phyloP scores from a whole-genome alignment of 2,113 vertebrate genomes.

The Synodontis membranacea region DNA sequence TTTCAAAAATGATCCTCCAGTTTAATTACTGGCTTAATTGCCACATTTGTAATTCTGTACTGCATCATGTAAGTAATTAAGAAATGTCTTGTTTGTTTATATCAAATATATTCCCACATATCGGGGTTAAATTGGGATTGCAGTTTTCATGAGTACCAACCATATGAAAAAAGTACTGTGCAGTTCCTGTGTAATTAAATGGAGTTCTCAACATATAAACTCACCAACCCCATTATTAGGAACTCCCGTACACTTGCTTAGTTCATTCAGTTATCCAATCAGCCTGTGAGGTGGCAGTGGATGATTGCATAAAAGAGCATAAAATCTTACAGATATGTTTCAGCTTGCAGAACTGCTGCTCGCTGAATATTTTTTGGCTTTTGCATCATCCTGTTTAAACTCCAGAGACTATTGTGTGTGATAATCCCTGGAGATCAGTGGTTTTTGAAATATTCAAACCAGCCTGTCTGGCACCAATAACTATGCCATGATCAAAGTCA shows the following conservation, averaged over 20 bases:
- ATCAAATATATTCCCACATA: not conserved
- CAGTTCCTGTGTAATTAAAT: not conserved
- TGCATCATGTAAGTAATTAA: not conserved
- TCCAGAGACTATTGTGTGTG: not conserved
- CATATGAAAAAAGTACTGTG: not conserved
- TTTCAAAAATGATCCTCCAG: not conserved
- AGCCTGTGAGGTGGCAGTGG: not conserved
- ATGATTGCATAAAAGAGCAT: not conserved
- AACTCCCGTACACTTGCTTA: not conserved
- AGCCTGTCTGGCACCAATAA: not conserved
- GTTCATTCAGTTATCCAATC: not conserved
- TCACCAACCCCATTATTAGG: not conserved
- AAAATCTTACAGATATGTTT: not conserved
- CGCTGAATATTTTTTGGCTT: not conserved
- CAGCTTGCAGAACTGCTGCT: not conserved
- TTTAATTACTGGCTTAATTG: constrained; percentile 1
- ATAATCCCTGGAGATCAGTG: not conserved
- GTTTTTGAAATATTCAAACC: not conserved
- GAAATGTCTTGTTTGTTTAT: not conserved
- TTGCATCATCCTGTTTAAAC: not conserved
- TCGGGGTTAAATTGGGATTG: not conserved
- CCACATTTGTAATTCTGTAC: not conserved
- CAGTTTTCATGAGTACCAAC: not conserved
- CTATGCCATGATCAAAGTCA: not conserved
- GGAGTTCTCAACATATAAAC: not conserved